A percentile compares a stretch with the other conserved stretches of the same genome.
Conservation (phyloP, 1,140 invertebrate species). For the Andrena cerasifolii region DNA sequence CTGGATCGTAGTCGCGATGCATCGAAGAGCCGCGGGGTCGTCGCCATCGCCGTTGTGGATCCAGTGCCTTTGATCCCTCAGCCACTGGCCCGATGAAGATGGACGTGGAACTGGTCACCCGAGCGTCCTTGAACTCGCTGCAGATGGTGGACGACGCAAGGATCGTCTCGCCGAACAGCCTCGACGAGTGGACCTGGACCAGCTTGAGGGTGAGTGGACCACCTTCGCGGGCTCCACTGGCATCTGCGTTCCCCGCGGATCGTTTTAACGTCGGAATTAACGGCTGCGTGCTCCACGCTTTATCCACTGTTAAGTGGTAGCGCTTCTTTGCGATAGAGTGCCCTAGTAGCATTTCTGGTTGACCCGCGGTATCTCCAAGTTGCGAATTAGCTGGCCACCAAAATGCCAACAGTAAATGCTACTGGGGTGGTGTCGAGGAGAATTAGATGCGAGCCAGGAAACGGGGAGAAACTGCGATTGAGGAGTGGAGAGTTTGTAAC, state of each 20-base stretch:
- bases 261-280: neutral
- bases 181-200: constrained; percentile 79
- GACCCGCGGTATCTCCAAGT: too few relatives aligned
- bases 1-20: constrained; percentile 55
- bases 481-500: too few relatives aligned
- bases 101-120: constrained; percentile 78
- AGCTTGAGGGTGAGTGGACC: constrained; percentile 75
- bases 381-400: too few relatives aligned
- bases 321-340: too few relatives aligned
- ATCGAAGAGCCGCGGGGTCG: constrained; percentile 22
- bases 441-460: too few relatives aligned
- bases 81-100: constrained; percentile 51
- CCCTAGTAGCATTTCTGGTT: too few relatives aligned
- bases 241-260: neutral
- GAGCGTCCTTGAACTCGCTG: constrained; percentile 76
- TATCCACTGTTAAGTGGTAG: too few relatives aligned
- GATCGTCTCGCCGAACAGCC: constrained; percentile 74
- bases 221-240: neutral
- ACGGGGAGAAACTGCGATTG: too few relatives aligned
- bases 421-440: too few relatives aligned
- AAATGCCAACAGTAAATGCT: too few relatives aligned
- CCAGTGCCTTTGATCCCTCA: neutral
- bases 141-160: constrained; percentile 73
- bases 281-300: too few relatives aligned
- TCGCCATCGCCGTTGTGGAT: neutral